Evolutionary conservation across 2,113 vertebrate species (phyloP).

Genomic region (Apteryx mantelli): DNA sequence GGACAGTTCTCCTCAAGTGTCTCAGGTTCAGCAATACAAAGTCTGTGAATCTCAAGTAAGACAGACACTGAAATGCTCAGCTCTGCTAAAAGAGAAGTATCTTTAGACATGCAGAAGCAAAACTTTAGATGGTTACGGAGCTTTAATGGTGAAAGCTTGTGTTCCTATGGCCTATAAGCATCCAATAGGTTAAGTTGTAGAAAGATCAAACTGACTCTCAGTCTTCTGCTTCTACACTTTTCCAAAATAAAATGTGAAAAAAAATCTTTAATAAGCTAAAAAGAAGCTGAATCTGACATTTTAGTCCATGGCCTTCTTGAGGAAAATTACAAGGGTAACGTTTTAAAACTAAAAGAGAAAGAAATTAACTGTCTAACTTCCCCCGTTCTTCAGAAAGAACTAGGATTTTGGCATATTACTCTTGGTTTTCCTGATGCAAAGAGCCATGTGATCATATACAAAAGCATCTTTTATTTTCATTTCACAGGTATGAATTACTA

Average conservation of each 20-base stretch:
- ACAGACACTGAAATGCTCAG: not conserved
- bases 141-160: not conserved
- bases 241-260: not conserved
- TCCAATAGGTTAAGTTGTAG: not conserved
- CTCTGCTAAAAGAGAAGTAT: not conserved
- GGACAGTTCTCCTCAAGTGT: not conserved
- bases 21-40: not conserved
- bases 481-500: not conserved
- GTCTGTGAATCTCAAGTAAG: not conserved
- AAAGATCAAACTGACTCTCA: not conserved
- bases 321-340: not conserved
- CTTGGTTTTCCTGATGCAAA: not conserved
- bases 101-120: not conserved
- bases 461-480: not conserved
- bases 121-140: not conserved
- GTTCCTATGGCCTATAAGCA: not conserved
- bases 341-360: constrained; percentile 15
- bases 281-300: not conserved
- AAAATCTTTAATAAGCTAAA: constrained; percentile 1
- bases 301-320: not conserved
- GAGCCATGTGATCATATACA: not conserved
- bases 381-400: not conserved
- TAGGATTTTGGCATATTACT: not conserved
- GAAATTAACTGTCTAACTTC: constrained; percentile 4
- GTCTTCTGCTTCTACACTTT: not conserved